These are phyloP conservation scores for Conchocele bisecta DNA, from an alignment of 2,888 invertebrate species.

Conservation along the genomic window DNA sequence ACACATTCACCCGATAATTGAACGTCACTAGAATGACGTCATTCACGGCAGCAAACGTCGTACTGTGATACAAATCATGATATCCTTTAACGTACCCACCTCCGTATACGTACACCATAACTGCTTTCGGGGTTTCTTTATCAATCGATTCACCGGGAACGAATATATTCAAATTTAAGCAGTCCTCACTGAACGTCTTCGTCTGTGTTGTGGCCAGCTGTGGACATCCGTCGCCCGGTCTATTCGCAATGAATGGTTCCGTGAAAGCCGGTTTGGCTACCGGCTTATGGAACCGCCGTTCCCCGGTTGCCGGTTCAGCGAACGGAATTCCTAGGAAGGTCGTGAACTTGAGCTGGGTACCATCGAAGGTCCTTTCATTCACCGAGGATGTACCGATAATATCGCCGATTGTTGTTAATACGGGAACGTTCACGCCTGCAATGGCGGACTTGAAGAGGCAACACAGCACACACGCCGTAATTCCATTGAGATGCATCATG, in stretches of 20 bases:
- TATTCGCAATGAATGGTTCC: background rate
- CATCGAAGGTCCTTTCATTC: too few species aligned
- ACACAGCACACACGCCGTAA: too few species aligned
- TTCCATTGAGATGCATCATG: too few species aligned
- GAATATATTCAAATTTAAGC: slow-evolving; percentile 27
- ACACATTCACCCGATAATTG: slow-evolving; percentile 20
- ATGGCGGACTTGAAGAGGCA: too few species aligned
- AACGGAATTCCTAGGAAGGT: slow-evolving; percentile 28
- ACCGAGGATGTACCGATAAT: too few species aligned
- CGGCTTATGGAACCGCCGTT: slow-evolving; percentile 24
- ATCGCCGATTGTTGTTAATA: too few species aligned
- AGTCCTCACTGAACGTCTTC: slow-evolving; percentile 15
- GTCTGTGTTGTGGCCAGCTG: background rate
- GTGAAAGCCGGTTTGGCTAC: slow-evolving; percentile 13
- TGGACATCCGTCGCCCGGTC: background rate
- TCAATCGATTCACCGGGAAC: background rate
- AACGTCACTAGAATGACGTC: slow-evolving; percentile 34
- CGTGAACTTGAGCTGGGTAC: background rate
- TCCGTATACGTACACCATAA: slow-evolving; percentile 35
- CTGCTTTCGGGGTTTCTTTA: background rate
- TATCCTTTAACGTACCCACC: slow-evolving; percentile 14
- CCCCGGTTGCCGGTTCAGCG: slow-evolving; percentile 19
- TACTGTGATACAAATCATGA: background rate
- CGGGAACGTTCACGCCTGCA: too few species aligned
- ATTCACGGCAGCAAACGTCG: background rate